Conservation (phyloP, 2,888 invertebrate species). For the Reticulitermes lucifugus region DNA sequence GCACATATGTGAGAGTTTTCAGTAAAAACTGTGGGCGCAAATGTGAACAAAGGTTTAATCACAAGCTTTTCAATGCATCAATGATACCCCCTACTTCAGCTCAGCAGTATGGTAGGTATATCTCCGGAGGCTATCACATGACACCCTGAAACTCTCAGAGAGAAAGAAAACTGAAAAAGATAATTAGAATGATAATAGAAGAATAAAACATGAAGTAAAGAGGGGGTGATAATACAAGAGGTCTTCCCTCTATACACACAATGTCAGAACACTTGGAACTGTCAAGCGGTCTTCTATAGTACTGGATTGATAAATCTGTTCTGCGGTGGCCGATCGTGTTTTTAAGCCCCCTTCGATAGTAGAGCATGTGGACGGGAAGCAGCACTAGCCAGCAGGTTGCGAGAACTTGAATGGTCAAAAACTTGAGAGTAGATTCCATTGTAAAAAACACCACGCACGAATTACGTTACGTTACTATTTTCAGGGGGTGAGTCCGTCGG, state of each 20-base stretch:
- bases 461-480: not conserved
- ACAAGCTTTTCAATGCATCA: not conserved
- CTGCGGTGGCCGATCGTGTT: slow-evolving; percentile 58
- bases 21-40: not conserved
- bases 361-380: not conserved
- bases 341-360: not conserved
- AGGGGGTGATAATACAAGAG: slow-evolving; percentile 1
- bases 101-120: not conserved
- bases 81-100: not conserved
- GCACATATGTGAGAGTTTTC: slow-evolving; percentile 1
- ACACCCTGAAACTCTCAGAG: not conserved
- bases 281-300: slow-evolving; percentile 39
- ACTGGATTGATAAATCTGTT: slow-evolving; percentile 63
- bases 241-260: not conserved
- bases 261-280: slow-evolving; percentile 35
- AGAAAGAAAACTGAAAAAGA: slow-evolving; percentile 58
- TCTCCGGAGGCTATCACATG: not conserved
- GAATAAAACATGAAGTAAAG: slow-evolving; percentile 59
- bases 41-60: slow-evolving; percentile 8
- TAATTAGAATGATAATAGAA: slow-evolving; percentile 66
- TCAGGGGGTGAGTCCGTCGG: slow-evolving; percentile 1
- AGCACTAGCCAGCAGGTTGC: slow-evolving; percentile 6
- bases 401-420: not conserved
- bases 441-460: not conserved
- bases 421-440: not conserved